Conservation (phyloP, 2,888 invertebrate genomes). For the Aspidiotus rigidus region DNA sequence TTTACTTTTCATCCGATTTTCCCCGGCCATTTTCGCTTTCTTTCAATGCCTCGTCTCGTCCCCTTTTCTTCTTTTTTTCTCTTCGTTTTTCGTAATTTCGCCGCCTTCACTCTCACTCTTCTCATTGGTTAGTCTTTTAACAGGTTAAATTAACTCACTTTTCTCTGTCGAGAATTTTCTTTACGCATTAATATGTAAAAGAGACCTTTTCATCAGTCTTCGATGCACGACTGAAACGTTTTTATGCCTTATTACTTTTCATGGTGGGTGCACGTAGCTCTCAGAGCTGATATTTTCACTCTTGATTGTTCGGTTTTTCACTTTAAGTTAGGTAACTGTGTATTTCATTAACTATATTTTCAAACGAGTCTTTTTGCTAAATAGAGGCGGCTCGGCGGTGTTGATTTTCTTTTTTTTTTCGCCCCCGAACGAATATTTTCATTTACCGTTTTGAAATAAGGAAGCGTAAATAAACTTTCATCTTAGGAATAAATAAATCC, state of each 20-base stretch:
- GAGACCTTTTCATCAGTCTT: slow-evolving; percentile 21
- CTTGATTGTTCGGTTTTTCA: slow-evolving; percentile 15
- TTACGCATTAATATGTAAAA: slow-evolving; percentile 31
- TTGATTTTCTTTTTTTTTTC: too few species aligned
- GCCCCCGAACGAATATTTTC: too few species aligned
- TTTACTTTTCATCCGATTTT: slow-evolving; percentile 33
- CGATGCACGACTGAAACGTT: neutral
- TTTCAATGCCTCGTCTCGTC: neutral
- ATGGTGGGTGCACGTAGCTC: slow-evolving; percentile 13
- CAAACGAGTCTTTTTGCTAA: neutral
- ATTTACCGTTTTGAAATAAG: too few species aligned
- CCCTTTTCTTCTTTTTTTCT: neutral
- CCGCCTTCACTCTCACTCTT: slow-evolving; percentile 2
- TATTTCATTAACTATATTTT: neutral
- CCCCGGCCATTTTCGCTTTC: slow-evolving; percentile 27
- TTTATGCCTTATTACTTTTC: slow-evolving; percentile 11
- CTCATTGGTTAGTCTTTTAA: slow-evolving; percentile 24
- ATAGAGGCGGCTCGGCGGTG: neutral
- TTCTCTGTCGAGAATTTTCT: slow-evolving; percentile 29
- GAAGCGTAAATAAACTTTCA: too few species aligned
- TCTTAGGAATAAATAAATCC: too few species aligned
- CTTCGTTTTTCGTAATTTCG: neutral
- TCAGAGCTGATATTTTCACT: neutral
- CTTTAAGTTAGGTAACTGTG: slow-evolving; percentile 4
- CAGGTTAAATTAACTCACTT: slow-evolving; percentile 30